Evolutionary conservation across 2,797 vertebrate species (phyloP).

Genomic region (Dryobates pubescens): DNA sequence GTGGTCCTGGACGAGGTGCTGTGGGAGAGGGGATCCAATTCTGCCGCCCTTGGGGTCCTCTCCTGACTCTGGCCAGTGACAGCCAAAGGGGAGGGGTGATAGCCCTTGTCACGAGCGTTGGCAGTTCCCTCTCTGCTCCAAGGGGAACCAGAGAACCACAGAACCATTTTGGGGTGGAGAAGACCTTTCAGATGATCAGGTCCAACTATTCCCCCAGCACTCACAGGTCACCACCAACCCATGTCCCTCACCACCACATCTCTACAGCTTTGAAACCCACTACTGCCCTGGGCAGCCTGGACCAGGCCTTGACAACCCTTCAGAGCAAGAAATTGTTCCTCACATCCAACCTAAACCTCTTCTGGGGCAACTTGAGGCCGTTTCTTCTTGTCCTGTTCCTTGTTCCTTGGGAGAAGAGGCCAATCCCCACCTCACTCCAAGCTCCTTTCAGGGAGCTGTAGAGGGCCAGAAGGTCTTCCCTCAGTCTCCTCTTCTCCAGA

Average conservation of each 20-base stretch:
- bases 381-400: background rate
- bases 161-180: background rate
- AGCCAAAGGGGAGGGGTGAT: fast-evolving
- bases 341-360: background rate
- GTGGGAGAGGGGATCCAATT: background rate
- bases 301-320: too few species aligned
- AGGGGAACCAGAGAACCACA: background rate
- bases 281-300: too few species aligned
- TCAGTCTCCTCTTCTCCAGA: too few species aligned
- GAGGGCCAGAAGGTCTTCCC: background rate
- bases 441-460: background rate
- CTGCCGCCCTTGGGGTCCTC: fast-evolving
- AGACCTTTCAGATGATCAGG: background rate
- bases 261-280: too few species aligned
- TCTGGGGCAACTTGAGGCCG: background rate
- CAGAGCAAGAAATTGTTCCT: too few species aligned
- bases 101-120: background rate
- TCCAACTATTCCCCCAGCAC: background rate
- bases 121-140: background rate
- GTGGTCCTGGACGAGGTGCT: background rate
- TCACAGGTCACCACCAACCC: background rate
- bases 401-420: background rate
- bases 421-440: background rate
- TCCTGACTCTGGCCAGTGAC: fast-evolving
- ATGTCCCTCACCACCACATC: background rate